phyloP scores from a whole-genome alignment of 2,888 invertebrate species.

The Lingula anatina region DNA sequence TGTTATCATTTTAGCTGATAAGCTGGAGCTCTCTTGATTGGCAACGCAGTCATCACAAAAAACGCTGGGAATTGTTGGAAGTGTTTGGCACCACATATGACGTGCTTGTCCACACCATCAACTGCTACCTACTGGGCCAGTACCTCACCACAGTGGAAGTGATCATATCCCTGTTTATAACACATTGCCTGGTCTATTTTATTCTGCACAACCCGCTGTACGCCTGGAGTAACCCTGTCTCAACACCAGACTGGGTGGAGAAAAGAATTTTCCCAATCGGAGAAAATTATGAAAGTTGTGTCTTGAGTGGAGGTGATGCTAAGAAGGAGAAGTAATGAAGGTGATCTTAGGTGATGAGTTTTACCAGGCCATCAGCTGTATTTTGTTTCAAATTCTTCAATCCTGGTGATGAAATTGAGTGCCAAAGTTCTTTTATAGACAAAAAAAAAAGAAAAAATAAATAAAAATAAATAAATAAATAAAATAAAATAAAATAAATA shows the following conservation, averaged over 20 bases:
- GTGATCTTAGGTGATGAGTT: too few relatives aligned
- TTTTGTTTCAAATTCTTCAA: too few relatives aligned
- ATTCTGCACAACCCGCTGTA: slow-evolving; percentile 27
- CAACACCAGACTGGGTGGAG: slow-evolving; percentile 31
- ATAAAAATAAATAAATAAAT: too few relatives aligned
- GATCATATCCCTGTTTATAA: slow-evolving; percentile 16
- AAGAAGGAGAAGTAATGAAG: too few relatives aligned
- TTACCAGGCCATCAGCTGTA: too few relatives aligned
- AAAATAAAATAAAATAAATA: too few relatives aligned
- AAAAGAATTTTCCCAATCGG: slow-evolving; percentile 22
- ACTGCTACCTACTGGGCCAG: slow-evolving; percentile 24
- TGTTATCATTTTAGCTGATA: slow-evolving; percentile 25
- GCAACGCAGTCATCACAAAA: slow-evolving; percentile 17
- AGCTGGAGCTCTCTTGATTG: slow-evolving; percentile 43
- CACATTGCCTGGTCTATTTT: slow-evolving; percentile 13
- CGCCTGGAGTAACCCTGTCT: slow-evolving; percentile 32
- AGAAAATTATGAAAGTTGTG: too few relatives aligned
- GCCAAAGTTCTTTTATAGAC: too few relatives aligned
- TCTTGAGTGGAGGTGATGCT: too few relatives aligned
- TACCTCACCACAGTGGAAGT: slow-evolving; percentile 22
- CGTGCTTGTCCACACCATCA: slow-evolving; percentile 26
- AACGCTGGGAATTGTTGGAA: slow-evolving; percentile 24
- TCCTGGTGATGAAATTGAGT: too few relatives aligned
- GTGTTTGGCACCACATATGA: slow-evolving; percentile 35
- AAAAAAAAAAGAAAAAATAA: too few relatives aligned